Base-by-base conservation (phyloP, 2,888 invertebrate species). In the Euproctis similis region DNA sequence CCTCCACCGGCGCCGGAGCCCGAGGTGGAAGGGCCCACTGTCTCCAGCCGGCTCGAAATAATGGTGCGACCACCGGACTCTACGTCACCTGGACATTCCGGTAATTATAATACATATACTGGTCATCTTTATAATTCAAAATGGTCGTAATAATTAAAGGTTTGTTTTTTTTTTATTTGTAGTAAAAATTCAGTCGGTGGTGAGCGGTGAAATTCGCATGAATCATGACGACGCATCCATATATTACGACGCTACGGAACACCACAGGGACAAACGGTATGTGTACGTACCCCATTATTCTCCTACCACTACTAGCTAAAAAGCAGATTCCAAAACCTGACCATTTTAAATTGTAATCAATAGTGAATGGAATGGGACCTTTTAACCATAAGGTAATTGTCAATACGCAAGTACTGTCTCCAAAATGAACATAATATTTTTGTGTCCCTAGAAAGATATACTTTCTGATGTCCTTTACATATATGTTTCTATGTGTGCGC, bases 1-100 rank as follows among this genome's bases (percentile, higher is more conserved):
- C 3, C 12, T 20, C 34, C 51, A 26, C 30, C 36, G 36, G 34
- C 54, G 18, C 41, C 38, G 38, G 61, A 46, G 28, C 39, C 56
- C 1, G 64, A 67, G 37, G 73, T 55, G 1, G 64, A 67, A 36
- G 76, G 67, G 32, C 60, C 72, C 39, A 81, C 90, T 0, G 90
- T 94, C 10, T 93, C 93, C 32, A 92, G 92, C 23, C 88, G 93
- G 24, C 85, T 95, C 27, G 94, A 95, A 81, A 95, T 95, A 30
- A 87, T 94, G 28, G 93, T 95, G 29, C 86, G 90, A 27, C 86
- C 89, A 22, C 75, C 86, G 31, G 70, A 70, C 42, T 59, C 42
- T 34, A 48, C 63, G 22, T 70, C 69, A 12, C 70, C 74, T 0
- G 52, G 63, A 34, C 72, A 76, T 41, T 71, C 73, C 1, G 77